These are phyloP conservation scores for Drosophila colorata DNA, from an alignment of 2,888 invertebrate species.

Conservation along the genomic window DNA sequence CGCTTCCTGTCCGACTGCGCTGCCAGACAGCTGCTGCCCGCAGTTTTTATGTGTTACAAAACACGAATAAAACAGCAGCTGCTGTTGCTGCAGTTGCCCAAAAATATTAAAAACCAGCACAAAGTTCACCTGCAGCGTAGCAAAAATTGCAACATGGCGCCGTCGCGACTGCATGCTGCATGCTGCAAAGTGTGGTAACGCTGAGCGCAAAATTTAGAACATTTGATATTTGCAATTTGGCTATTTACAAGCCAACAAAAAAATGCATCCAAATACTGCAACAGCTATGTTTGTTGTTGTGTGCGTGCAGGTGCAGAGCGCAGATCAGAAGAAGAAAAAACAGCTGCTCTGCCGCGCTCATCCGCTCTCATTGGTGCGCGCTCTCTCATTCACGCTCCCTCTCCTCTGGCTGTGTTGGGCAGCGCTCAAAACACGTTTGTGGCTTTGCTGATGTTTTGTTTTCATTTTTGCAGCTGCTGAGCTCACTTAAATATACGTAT, in stretches of 20 bases:
- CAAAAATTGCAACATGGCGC: conserved; percentile 47
- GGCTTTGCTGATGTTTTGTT: conserved; percentile 70
- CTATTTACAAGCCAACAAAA: conserved; percentile 22
- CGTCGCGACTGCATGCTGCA: conserved; percentile 13
- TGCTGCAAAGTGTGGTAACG: conserved; percentile 33
- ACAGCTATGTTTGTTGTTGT: conserved; percentile 12
- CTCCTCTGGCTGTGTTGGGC: conserved; percentile 19
- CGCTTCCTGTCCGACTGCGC: conserved; percentile 56
- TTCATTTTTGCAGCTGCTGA: conserved; percentile 75
- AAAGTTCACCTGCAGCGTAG: conserved; percentile 66
- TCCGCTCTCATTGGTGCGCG: conserved; percentile 1
- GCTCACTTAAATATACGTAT: conserved; percentile 16
- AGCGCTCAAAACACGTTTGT: conserved; percentile 61
- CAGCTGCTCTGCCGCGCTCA: conserved; percentile 59
- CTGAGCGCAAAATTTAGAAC: conserved; percentile 44
- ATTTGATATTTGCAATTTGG: conserved; percentile 52
- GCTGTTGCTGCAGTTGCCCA: conserved; percentile 32
- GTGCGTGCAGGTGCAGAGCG: conserved; percentile 58
- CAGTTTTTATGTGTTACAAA: conserved; percentile 34
- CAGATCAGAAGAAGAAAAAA: conserved; percentile 34
- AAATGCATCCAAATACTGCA: conserved; percentile 50
- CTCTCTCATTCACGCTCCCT: conserved; percentile 7
- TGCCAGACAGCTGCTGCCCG: conserved; percentile 55
- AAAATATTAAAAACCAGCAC: conserved; percentile 33
- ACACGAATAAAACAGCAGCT: conserved; percentile 14